phyloP scores from a whole-genome alignment of 2,797 vertebrate genomes.

The Benthosema pterotum region DNA sequence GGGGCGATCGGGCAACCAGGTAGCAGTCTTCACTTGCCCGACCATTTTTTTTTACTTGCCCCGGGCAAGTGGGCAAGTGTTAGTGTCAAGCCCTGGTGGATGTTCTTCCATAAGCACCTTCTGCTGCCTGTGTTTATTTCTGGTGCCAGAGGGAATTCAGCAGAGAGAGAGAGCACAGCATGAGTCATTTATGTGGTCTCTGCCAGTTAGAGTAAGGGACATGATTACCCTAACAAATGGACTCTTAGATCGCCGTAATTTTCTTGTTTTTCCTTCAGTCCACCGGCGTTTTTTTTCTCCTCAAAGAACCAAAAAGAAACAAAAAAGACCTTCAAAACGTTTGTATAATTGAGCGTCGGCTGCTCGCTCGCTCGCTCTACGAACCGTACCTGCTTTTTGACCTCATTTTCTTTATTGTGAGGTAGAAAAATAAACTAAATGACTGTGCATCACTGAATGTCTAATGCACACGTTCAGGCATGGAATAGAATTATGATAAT shows the following conservation, averaged over 20 bases:
- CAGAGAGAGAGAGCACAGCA: background rate
- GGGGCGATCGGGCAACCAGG: too few relatives aligned
- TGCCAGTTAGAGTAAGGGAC: constrained; percentile 34
- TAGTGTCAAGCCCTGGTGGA: too few relatives aligned
- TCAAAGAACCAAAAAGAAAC: constrained; percentile 32
- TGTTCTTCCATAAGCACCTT: background rate
- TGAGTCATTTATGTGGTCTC: constrained; percentile 30
- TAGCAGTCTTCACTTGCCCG: too few relatives aligned
- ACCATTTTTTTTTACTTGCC: too few relatives aligned
- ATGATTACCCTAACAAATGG: constrained; percentile 54
- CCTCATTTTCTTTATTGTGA: constrained; percentile 62
- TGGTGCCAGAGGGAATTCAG: constrained; percentile 28
- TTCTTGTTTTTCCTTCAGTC: constrained; percentile 45
- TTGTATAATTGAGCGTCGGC: constrained; percentile 24
- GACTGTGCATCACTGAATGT: constrained; percentile 71
- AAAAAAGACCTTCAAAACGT: constrained; percentile 13
- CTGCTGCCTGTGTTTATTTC: constrained; percentile 22
- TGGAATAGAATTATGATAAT: constrained; percentile 69
- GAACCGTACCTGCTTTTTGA: constrained; percentile 63
- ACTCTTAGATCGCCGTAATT: constrained; percentile 49
- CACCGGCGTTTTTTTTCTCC: constrained; percentile 35
- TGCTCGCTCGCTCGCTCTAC: constrained; percentile 40
- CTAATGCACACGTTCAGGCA: constrained; percentile 56
- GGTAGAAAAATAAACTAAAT: constrained; percentile 58
- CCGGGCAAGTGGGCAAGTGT: too few relatives aligned